Evolutionary conservation across 1,140 invertebrate genomes (phyloP), one percentile per base, ranked within the genome.

Genomic region (Gonatopus flavifemur): DNA sequence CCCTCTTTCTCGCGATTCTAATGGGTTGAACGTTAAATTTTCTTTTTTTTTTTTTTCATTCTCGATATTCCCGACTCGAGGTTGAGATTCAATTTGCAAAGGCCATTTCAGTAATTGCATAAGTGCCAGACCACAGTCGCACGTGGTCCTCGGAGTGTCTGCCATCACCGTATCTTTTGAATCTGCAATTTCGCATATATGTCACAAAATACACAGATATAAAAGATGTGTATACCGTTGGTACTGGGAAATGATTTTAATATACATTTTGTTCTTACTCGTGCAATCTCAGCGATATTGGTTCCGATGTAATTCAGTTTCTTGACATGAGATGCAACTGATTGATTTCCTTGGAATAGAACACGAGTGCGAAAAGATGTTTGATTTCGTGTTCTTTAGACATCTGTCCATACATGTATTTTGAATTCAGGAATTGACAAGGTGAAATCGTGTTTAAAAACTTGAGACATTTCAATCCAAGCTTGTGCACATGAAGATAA

Each of bases 61-160:
- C 42, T 45, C 42, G 33, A 59, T 57, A 62, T 56, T 33, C 37
- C 24, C 40, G 19, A 36, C 18, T 18, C 35, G 40, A 24, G 52
- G 61, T 62, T 41, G 49, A 57, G 56, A 64, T 64, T 62, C 56
- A 62, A 64, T 64, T 64, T 64, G 59, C 59, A 51, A 57, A 42
- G 47, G 57, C 59, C 49, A 62, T 64, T 62, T 48, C 47, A 45
- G 50, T 62, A 64, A 62, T 64, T 62, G 59, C 49, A 32, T 53
- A 59, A 62, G 47, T 64, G 59, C 52, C 46, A 51, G 41, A 57
- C 57, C 57, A 44, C 57, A 54, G 55, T 57, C 60, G 55, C 60
- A 54, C 52, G 58, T 58, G 55, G 55, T 42, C 38, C 39, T 43
- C 30, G 49, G 32, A 46, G 25, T 37, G 20, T 48, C n/a, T n/a